A percentile compares a stretch with the other conserved stretches of the same genome.
Conservation (phyloP, 2,888 invertebrate genomes). For the Chrysodeixis includens region DNA sequence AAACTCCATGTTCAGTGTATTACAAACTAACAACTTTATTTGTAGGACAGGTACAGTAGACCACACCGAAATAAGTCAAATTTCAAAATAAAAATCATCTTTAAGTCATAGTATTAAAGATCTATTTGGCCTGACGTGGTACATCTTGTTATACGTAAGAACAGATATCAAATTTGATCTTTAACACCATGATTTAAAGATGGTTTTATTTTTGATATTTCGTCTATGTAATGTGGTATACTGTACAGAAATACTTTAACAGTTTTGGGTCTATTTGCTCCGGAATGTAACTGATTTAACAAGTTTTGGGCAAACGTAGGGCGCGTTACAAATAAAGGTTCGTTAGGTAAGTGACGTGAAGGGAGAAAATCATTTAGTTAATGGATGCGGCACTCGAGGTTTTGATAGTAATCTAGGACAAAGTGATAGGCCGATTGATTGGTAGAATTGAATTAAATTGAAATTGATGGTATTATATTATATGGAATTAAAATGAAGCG, state of each 20-base stretch:
- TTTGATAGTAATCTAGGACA: not conserved
- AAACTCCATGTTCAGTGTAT: slow-evolving; percentile 25
- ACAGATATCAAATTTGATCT: no score
- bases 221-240: not conserved
- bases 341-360: slow-evolving; percentile 3
- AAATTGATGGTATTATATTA: not conserved
- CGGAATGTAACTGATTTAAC: slow-evolving; percentile 13
- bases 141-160: no score
- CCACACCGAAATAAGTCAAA: not conserved
- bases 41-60: slow-evolving; percentile 3
- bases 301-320: slow-evolving; percentile 9
- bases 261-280: slow-evolving; percentile 18
- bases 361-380: not conserved
- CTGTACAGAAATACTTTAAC: slow-evolving; percentile 24
- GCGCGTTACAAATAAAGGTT: slow-evolving; percentile 9
- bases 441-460: not conserved
- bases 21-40: slow-evolving; percentile 12
- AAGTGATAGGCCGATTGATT: not conserved
- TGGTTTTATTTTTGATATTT: not conserved
- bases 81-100: not conserved
- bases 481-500: no score
- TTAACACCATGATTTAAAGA: no score
- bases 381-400: not conserved
- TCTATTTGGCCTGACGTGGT: no score
- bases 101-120: not conserved